phyloP scores from a whole-genome alignment of 2,113 vertebrate genomes.

The Brevimyrus niger region DNA sequence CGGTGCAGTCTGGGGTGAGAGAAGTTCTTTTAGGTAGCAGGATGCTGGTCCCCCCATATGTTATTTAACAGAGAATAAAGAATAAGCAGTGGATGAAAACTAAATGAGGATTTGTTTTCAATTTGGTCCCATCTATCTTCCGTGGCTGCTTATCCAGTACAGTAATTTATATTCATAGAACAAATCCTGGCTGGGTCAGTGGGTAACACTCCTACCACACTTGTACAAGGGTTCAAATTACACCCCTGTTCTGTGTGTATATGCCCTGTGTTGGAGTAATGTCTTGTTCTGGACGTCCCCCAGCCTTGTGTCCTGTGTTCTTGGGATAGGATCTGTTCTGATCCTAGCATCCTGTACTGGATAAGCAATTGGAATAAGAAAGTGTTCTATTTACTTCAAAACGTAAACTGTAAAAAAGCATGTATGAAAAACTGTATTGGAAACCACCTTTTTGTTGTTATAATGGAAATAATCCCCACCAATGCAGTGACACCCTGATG shows the following conservation, averaged over 20 bases:
- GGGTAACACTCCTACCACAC: background rate
- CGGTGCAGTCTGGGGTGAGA: too few species aligned
- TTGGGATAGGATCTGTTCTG: background rate
- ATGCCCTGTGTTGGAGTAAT: background rate
- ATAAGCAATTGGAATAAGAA: background rate
- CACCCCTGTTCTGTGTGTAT: background rate
- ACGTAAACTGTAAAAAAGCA: too few species aligned
- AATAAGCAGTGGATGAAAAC: background rate
- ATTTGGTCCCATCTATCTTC: background rate
- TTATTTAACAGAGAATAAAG: background rate
- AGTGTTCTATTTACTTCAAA: background rate
- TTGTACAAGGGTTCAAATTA: background rate
- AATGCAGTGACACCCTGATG: background rate
- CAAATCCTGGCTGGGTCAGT: background rate
- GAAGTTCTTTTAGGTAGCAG: too few species aligned
- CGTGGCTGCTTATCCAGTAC: background rate
- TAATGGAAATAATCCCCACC: background rate
- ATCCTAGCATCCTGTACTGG: background rate
- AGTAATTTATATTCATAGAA: background rate
- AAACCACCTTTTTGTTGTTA: background rate
- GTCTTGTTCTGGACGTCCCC: background rate
- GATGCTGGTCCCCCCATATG: background rate
- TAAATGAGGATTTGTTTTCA: background rate
- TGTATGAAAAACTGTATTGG: background rate
- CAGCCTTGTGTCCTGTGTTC: background rate